Percentiles rank a stretch among this genome's conserved stretches.
Evolutionary conservation across 1,140 invertebrate genomes (phyloP).

Genomic region (Pogonus chalceus): DNA sequence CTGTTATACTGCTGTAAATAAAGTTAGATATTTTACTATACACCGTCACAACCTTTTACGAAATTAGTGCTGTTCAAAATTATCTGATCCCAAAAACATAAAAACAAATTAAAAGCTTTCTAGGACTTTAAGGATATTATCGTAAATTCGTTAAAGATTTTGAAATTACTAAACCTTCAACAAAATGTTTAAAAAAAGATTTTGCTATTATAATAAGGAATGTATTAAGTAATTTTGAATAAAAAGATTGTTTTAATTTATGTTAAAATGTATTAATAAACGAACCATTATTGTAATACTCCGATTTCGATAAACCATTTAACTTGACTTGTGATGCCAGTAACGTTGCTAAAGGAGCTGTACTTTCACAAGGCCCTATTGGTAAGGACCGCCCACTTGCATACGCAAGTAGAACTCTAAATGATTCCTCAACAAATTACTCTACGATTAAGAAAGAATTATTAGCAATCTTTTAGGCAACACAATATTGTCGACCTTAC

Average conservation of each 20-base stretch:
- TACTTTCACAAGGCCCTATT: too few species aligned
- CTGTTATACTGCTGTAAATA: too few species aligned
- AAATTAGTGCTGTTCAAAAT: slow-evolving; percentile 11
- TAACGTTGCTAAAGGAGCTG: too few species aligned
- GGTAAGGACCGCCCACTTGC: too few species aligned
- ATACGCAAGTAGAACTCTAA: too few species aligned
- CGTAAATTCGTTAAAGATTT: slow-evolving; percentile 10
- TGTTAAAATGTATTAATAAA: slow-evolving; percentile 8
- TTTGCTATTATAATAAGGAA: slow-evolving; percentile 11
- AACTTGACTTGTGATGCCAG: too few species aligned
- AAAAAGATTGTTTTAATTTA: background rate
- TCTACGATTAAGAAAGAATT: slow-evolving; percentile 14
- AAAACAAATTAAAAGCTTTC: too few species aligned
- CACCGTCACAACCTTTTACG: slow-evolving; percentile 8
- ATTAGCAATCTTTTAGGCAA: slow-evolving; percentile 12
- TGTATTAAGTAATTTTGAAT: background rate
- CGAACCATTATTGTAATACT: too few species aligned
- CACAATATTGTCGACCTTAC: slow-evolving; percentile 13
- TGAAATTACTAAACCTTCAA: slow-evolving; percentile 12
- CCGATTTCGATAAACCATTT: too few species aligned
- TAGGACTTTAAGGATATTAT: slow-evolving; percentile 9
- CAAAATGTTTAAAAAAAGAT: too few species aligned
- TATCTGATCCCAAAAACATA: slow-evolving; percentile 11
- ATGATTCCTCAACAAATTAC: slow-evolving; percentile 9
- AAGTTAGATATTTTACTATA: too few species aligned